Evolutionary conservation across 2,888 invertebrate genomes (phyloP), one percentile per base, ranked within the genome.

Genomic region (Lasioglossum oenotherae): DNA sequence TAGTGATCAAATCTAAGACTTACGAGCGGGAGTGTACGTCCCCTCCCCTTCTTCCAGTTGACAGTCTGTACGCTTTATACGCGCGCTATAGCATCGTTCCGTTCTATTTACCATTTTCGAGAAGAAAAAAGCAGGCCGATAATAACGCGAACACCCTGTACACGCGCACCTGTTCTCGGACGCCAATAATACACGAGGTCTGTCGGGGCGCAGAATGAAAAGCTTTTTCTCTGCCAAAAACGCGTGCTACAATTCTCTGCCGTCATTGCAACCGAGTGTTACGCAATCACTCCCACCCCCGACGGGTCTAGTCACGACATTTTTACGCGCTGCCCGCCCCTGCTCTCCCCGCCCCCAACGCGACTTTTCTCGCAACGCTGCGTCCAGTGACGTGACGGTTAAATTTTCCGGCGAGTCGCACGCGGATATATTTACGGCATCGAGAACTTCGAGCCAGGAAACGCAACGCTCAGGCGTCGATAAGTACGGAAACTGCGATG

Each of bases 161-260:
- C 16, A 10, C 53, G 78, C 49, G 35, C 46, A 60, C 46, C 41
- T 74, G 60, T 46, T 14, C 74, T 41, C 14, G 35, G 16, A 41
- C 44, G 84, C 76, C 75, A 84, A 86, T 81, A 83, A 74, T 60
- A 64, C 73, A 64, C 53, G 74, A 74, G 64, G 72, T 71, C 67
- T 71, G 76, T 23, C n/a, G 16, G 27, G 16, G 27, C 31, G 19
- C 71, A 23, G 57, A 79, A 86, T 74, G 78, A 76, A 84, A 88
- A 83, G 71, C 87, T 81, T 88, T 87, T 89, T 87, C 78, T 80
- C 77, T 81, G 91, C 91, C 92, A 88, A 91, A 92, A 92, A 88
- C 88, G 86, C 75, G 31, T 67, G 80, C 87, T 77, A 83, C 84
- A 87, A 86, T 85, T 88, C 74, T 88, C 74, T 53, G 74, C 73